Conservation (phyloP, 1,140 invertebrate genomes). For the Saxidomus purpurata region DNA sequence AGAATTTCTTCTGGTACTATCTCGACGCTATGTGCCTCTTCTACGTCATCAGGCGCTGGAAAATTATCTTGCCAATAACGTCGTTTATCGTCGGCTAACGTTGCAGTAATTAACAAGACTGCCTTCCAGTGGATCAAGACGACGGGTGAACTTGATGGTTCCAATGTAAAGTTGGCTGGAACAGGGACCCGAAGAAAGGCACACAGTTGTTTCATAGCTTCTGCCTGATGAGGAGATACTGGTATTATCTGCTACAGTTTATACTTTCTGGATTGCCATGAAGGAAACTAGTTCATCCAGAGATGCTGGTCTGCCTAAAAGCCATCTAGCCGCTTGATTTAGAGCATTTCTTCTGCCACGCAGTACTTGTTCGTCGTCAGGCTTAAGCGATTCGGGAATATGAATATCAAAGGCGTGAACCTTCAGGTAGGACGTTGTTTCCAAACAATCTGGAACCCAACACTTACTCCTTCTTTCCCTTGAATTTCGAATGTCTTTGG, state of each 20-base stretch:
- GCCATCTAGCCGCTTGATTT: neutral
- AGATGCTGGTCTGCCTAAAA: neutral
- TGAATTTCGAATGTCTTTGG: neutral
- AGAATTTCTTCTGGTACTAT: neutral
- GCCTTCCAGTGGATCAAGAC: neutral
- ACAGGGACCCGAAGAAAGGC: neutral
- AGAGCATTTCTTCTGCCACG: neutral
- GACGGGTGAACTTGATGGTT: neutral
- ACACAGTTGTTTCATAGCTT: neutral
- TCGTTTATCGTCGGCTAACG: neutral
- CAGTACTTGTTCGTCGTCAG: neutral
- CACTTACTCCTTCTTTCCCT: neutral
- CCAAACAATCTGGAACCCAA: neutral
- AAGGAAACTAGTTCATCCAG: neutral
- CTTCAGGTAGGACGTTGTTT: neutral
- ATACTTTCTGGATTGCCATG: neutral
- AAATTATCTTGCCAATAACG: neutral
- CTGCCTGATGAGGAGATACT: neutral
- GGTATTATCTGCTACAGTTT: neutral
- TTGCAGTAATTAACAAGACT: neutral
- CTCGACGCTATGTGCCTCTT: neutral
- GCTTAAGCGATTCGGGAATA: neutral
- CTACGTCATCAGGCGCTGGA: neutral
- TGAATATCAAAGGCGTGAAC: neutral
- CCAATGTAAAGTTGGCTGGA: neutral